Percentiles rank a stretch among this genome's conserved stretches.
Conservation (phyloP, 2,797 vertebrate genomes). For the Glyptemys insculpta region DNA sequence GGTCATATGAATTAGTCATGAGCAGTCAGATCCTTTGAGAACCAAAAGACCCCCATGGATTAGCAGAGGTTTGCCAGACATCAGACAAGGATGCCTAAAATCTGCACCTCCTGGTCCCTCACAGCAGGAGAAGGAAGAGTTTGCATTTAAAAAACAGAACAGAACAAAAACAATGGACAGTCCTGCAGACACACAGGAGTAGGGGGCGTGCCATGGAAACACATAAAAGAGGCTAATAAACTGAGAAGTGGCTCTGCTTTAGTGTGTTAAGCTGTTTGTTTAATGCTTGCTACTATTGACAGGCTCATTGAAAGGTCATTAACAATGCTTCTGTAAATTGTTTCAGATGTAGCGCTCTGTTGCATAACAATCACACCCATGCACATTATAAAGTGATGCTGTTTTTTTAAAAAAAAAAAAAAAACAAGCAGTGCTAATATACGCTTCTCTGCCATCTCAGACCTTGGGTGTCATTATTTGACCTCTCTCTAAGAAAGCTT, state of each 20-base stretch:
- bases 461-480: slow-evolving; percentile 25
- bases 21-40: neutral
- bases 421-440: slow-evolving; percentile 48
- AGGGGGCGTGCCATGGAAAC: rapidly evolving
- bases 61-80: neutral
- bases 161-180: neutral
- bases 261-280: slow-evolving; percentile 26
- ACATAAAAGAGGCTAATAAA: neutral
- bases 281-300: slow-evolving; percentile 45
- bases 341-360: slow-evolving; percentile 44
- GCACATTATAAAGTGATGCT: neutral
- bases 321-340: slow-evolving; percentile 10
- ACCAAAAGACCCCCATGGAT: neutral
- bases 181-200: neutral
- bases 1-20: neutral
- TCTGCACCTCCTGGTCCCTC: neutral
- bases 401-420: slow-evolving; percentile 15
- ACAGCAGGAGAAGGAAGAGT: neutral
- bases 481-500: neutral
- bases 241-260: neutral
- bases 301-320: slow-evolving; percentile 41
- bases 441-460: neutral
- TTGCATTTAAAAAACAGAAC: neutral
- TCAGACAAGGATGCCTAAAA: neutral
- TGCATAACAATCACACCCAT: neutral